phyloP scores from a whole-genome alignment of 2,797 vertebrate species.

The Tauraco hartlaubi region DNA sequence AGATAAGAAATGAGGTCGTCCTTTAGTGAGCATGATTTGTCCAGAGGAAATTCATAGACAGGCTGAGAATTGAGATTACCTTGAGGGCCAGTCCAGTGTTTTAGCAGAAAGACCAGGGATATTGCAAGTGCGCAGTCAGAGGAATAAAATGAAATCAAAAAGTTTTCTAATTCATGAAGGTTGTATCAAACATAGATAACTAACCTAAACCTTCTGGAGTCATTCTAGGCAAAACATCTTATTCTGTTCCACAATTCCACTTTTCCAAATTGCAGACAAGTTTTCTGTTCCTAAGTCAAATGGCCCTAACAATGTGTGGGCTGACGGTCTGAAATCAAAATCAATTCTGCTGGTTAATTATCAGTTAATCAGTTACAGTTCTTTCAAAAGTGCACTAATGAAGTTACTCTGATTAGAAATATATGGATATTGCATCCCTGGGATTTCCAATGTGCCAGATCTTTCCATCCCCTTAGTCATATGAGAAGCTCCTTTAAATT shows the following conservation, averaged over 20 bases:
- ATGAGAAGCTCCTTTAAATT: not conserved
- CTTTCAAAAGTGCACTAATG: conserved; percentile 64
- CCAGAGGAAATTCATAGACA: not conserved
- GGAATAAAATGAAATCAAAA: not conserved
- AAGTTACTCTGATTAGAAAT: conserved; percentile 70
- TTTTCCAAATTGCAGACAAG: conserved; percentile 46
- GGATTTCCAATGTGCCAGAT: conserved; percentile 28
- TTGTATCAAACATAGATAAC: not conserved
- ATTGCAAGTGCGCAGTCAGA: not conserved
- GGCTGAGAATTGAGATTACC: not conserved
- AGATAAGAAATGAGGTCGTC: not conserved
- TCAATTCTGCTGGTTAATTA: conserved; percentile 71
- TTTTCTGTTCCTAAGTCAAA: conserved; percentile 47
- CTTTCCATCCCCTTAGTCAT: not conserved
- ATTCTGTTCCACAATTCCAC: not conserved
- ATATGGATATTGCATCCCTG: conserved; percentile 55
- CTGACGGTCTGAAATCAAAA: conserved; percentile 41
- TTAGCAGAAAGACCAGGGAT: not conserved
- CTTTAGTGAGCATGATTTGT: not conserved
- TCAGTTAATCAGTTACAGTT: conserved; percentile 67
- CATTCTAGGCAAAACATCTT: not conserved
- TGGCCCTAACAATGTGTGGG: conserved; percentile 1
- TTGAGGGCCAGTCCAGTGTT: not conserved
- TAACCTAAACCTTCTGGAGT: not conserved
- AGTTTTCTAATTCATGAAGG: not conserved